Conservation (phyloP, 1,140 invertebrate species). For the Drosophila ironensis region DNA sequence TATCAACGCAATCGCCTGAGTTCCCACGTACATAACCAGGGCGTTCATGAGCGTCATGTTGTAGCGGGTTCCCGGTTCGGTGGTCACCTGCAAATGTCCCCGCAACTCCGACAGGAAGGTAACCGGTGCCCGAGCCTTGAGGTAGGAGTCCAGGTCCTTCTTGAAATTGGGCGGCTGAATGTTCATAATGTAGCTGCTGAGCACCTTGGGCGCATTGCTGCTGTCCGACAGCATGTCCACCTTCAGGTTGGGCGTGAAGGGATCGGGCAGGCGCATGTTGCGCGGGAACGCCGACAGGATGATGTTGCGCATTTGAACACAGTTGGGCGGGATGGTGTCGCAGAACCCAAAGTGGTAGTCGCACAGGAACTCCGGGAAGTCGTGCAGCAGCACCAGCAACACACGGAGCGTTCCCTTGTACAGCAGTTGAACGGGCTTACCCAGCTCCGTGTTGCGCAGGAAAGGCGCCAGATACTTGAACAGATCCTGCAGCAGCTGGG, state of each 20-base stretch:
- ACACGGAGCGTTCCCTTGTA: constrained; percentile 98
- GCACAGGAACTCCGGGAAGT: constrained; percentile 99
- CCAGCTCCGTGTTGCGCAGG: constrained; percentile 96
- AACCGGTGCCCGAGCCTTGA: constrained; percentile 96
- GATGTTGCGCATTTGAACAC: constrained; percentile 99
- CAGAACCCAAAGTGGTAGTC: constrained; percentile 99
- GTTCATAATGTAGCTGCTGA: constrained; percentile 93
- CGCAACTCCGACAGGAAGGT: constrained; percentile 96
- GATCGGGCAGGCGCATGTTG: constrained; percentile 98
- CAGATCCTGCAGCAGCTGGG: constrained; percentile 95
- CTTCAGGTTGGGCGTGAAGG: constrained; percentile 98
- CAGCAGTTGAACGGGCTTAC: constrained; percentile 94
- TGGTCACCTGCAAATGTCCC: constrained; percentile 92
- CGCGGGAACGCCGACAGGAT: constrained; percentile 98
- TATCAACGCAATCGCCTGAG: constrained; percentile 95
- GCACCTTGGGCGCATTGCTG: constrained; percentile 91
- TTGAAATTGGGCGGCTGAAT: constrained; percentile 95
- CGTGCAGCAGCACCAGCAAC: constrained; percentile 97
- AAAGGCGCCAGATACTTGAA: constrained; percentile 99
- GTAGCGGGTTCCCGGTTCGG: constrained; percentile 94
- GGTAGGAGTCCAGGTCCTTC: constrained; percentile 97
- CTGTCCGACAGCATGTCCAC: constrained; percentile 96
- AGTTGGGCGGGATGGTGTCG: constrained; percentile 99
- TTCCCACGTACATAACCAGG: constrained; percentile 98
- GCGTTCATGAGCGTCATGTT: constrained; percentile 98